phyloP scores from a whole-genome alignment of 37 sponge, comb jelly and placozoan genomes.

The Eunapius fragilis region DNA sequence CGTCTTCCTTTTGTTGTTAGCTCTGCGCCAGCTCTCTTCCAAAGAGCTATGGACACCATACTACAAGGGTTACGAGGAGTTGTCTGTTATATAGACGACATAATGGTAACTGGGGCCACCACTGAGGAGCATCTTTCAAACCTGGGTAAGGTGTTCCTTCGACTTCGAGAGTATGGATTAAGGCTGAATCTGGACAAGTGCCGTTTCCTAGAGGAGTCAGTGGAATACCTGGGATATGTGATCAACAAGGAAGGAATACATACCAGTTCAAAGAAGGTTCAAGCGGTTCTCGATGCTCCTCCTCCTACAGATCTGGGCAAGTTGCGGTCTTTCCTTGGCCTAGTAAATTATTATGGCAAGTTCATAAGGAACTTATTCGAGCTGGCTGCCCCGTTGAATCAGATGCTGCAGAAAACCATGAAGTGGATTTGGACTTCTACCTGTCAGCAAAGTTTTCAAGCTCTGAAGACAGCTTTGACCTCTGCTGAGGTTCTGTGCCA shows the following conservation, averaged over 20 bases:
- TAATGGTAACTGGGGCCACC: too few relatives aligned
- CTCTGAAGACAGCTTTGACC: background rate
- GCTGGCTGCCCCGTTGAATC: constrained; percentile 11
- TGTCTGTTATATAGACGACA: too few relatives aligned
- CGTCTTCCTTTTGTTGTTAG: too few relatives aligned
- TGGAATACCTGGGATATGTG: too few relatives aligned
- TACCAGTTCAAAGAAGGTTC: background rate
- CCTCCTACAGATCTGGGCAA: background rate
- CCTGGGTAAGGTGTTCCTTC: too few relatives aligned
- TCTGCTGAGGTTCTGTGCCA: constrained; percentile 27
- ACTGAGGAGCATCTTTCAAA: too few relatives aligned
- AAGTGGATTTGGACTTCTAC: background rate
- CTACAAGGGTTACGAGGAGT: too few relatives aligned
- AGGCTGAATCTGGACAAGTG: too few relatives aligned
- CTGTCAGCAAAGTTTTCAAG: background rate
- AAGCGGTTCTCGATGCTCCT: constrained; percentile 18
- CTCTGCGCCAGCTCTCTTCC: too few relatives aligned
- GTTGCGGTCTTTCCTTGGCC: constrained; percentile 16
- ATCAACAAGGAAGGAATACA: constrained; percentile 13
- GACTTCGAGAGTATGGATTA: too few relatives aligned
- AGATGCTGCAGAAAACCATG: background rate
- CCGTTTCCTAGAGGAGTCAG: too few relatives aligned
- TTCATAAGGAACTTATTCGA: constrained; percentile 4
- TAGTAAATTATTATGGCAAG: constrained; percentile 20
- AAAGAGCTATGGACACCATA: too few relatives aligned